Evolutionary conservation across 1,140 invertebrate species (phyloP), one percentile per base, ranked within the genome.

Genomic region (Lepidostoma basale): DNA sequence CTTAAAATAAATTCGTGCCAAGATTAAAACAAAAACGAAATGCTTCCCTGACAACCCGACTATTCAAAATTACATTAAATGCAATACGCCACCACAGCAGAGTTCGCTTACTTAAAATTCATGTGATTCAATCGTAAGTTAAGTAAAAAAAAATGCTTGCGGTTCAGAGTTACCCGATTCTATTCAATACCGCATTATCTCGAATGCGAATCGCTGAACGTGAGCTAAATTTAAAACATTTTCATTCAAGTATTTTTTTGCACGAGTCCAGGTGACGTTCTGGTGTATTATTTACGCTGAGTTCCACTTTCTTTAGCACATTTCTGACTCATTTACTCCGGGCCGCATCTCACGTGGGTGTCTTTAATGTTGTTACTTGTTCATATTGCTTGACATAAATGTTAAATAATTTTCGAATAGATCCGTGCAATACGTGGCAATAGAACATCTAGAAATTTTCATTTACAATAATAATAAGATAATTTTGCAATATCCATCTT

Each of bases 211-310:
- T n/a, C n/a, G n/a, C n/a, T n/a, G n/a, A n/a, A n/a, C n/a, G n/a
- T n/a, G n/a, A 33, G 5, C 30, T 59, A 59, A 59, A 39, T 59
- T 14, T 14, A 20, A 20, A 59, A 40, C 54, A 40, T n/a, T 59
- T 54, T 18, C 54, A 59, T 59, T 59, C 30, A 40, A 39, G 10
- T 20, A 59, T 23, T 40, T 39, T 45, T 59, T 59, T 8, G 30
- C 20, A 5, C n/a, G 12, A 20, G 23, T 23, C 1, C 12, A 16
- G 18, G n/a, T 22, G 30, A 22, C 54, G 18, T n/a, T 22, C 30
- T 20, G 9, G 30, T 6, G 22, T 59, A 3, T 18, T 39, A 39
- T 33, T 59, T 39, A 9, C 28, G 23, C 36, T 20, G 54, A 36
- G 40, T 23, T 23, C 47, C 20, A 36, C 16, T 18, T 40, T 20